Base-by-base conservation (phyloP, 2,888 invertebrate genomes). In the Acanthosepion lycidas region DNA sequence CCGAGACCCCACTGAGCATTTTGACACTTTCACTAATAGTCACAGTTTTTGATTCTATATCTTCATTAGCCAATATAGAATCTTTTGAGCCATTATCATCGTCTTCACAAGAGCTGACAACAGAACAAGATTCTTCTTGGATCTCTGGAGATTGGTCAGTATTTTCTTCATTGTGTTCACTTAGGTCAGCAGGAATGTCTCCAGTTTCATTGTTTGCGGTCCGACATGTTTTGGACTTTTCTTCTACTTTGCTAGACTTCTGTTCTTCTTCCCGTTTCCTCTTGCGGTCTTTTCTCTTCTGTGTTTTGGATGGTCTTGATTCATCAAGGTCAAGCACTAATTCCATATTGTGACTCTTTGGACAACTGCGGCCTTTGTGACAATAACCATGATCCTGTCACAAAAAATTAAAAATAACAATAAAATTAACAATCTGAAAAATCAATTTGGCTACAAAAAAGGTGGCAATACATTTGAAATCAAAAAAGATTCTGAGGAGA, bases 381-480 rank as follows among this genome's bases (percentile, higher is more conserved):
- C 97, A 97, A 97, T 97, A 97, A 28, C 97, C 97, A 96, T 97
- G 97, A 51, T 96, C 96, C 97, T 97, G 95, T 23, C 95, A 95
- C 93, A 91, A 49, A 78, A 94, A 1, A 93, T 92, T 51, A 28
- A 53, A 94, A 42, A 42, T 42, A 42, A 42, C 42, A 42, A 49
- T 26, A 23, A 94, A 53, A 55, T 33, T 53, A 42, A 42, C 18
- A 92, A 42, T 26, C 49, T 9, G 42, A 42, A 48, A 92, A 53
- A 93, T 93, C 18, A 92, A 42, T 92, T 20, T 48, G 8, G 9
- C 15, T 18, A 48, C 20, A 49, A 9, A 23, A 92, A 28, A 92
- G 20, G 23, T 2, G 0, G n/a, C 9, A 12, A 49, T 23, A 3
- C n/a, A 78, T 78, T 92, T 92, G 26, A 6, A 49, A 12, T n/a